Evolutionary conservation across 1,140 invertebrate species (phyloP).

Genomic region (Archivesica marissinica): DNA sequence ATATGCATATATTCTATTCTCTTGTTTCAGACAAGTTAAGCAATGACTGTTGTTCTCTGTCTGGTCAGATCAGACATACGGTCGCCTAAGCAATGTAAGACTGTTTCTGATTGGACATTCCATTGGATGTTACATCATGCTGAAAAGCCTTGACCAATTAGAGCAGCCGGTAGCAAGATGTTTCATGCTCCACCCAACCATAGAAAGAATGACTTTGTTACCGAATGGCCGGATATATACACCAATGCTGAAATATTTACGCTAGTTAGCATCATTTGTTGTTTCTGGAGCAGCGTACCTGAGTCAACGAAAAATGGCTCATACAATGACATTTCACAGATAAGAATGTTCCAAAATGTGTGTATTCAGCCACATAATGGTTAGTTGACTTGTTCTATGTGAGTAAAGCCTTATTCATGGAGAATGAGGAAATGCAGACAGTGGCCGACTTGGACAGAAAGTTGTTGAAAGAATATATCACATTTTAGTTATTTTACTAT

Average conservation of each 20-base stretch:
- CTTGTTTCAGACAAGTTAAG: conserved; percentile 68
- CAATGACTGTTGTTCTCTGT: conserved; percentile 87
- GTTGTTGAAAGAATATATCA: conserved; percentile 78
- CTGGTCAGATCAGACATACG: conserved; percentile 93
- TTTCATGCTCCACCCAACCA: conserved; percentile 92
- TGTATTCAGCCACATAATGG: conserved; percentile 77
- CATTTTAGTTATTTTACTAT: conserved; percentile 90
- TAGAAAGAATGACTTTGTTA: conserved; percentile 90
- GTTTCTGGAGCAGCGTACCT: conserved; percentile 88
- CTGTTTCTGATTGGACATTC: conserved; percentile 93
- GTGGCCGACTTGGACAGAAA: conserved; percentile 82
- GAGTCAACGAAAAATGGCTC: conserved; percentile 74
- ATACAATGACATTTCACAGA: conserved; percentile 77
- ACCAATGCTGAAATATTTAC: conserved; percentile 85
- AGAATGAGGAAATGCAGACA: conserved; percentile 82
- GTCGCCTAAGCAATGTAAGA: conserved; percentile 85
- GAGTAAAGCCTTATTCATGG: conserved; percentile 85
- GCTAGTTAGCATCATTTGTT: conserved; percentile 86
- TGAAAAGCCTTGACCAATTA: conserved; percentile 89
- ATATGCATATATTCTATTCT: too few relatives aligned
- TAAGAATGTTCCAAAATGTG: conserved; percentile 78
- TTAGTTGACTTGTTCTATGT: conserved; percentile 80
- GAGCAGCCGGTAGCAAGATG: conserved; percentile 73
- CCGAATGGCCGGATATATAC: conserved; percentile 87
- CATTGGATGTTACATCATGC: conserved; percentile 91